These are phyloP conservation scores for Ranitomeya variabilis DNA, from an alignment of 2,113 vertebrate species.

Conservation along the genomic window DNA sequence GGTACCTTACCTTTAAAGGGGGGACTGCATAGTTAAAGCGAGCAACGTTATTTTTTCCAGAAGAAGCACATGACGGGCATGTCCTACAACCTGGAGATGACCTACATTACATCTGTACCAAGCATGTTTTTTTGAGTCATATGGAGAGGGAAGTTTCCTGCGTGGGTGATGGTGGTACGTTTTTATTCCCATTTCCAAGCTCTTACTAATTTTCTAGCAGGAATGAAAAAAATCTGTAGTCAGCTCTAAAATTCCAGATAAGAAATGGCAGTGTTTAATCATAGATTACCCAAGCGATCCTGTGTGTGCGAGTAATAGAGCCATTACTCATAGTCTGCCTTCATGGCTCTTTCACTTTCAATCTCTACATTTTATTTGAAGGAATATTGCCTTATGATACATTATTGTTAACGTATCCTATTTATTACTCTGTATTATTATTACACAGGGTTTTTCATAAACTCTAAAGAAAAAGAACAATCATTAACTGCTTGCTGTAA, in stretches of 20 bases:
- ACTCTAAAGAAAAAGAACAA: background rate
- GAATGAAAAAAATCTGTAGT: slow-evolving; percentile 23
- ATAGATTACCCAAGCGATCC: background rate
- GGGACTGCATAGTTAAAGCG: background rate
- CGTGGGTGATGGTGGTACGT: slow-evolving; percentile 13
- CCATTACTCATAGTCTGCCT: slow-evolving; percentile 16
- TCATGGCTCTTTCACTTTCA: slow-evolving; percentile 24
- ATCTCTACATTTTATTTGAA: background rate
- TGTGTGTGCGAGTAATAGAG: background rate
- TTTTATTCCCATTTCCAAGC: background rate
- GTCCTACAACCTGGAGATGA: background rate
- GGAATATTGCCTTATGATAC: background rate
- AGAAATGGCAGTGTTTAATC: slow-evolving; percentile 13
- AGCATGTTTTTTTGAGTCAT: slow-evolving; percentile 3
- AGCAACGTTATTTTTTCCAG: background rate
- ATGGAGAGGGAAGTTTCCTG: background rate
- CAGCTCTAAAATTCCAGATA: slow-evolving; percentile 5
- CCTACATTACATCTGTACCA: background rate
- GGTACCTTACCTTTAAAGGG: too few relatives aligned
- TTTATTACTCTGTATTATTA: background rate
- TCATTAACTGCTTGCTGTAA: background rate
- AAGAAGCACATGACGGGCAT: background rate
- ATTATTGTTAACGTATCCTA: background rate
- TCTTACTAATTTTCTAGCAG: slow-evolving; percentile 20
- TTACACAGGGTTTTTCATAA: background rate